Evolutionary conservation across 2,113 vertebrate genomes (phyloP).

Genomic region (Callopanchax toddi): DNA sequence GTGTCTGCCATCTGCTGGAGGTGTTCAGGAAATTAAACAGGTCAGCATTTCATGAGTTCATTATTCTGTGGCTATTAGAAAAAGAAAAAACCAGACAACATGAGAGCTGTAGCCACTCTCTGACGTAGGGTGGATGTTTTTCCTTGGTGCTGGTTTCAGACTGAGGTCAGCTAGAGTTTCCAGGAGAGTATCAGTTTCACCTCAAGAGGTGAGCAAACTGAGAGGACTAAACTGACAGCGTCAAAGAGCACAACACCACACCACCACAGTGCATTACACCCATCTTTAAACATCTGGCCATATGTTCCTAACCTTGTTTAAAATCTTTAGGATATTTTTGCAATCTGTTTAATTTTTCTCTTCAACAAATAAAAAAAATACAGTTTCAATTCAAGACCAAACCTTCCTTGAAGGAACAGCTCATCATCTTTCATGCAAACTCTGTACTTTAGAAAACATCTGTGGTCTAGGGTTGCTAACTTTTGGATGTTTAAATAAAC

Average conservation of each 20-base stretch:
- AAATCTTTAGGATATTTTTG: not conserved
- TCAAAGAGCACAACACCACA: too few species aligned
- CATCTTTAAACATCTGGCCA: constrained; percentile 12
- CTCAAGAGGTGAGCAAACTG: too few species aligned
- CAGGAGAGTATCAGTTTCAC: constrained; percentile 54
- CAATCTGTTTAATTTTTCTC: not conserved
- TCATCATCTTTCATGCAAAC: too few species aligned
- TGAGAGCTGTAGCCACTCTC: constrained; percentile 1
- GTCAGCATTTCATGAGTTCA: not conserved
- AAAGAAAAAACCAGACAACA: not conserved
- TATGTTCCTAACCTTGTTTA: not conserved
- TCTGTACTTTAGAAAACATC: too few species aligned
- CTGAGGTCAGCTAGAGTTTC: constrained; percentile 57
- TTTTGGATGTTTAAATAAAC: too few species aligned
- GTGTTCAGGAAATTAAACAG: constrained; percentile 7
- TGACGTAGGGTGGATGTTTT: constrained; percentile 27
- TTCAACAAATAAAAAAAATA: too few species aligned
- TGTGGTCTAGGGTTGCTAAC: too few species aligned
- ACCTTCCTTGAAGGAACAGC: too few species aligned
- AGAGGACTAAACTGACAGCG: too few species aligned
- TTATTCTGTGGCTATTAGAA: not conserved
- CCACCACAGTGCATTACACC: too few species aligned
- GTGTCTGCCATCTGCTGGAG: constrained; percentile 63
- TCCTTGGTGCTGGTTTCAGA: constrained; percentile 55
- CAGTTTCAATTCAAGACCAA: too few species aligned